Conservation (phyloP, 1,140 invertebrate species). For the Lerema accius region DNA sequence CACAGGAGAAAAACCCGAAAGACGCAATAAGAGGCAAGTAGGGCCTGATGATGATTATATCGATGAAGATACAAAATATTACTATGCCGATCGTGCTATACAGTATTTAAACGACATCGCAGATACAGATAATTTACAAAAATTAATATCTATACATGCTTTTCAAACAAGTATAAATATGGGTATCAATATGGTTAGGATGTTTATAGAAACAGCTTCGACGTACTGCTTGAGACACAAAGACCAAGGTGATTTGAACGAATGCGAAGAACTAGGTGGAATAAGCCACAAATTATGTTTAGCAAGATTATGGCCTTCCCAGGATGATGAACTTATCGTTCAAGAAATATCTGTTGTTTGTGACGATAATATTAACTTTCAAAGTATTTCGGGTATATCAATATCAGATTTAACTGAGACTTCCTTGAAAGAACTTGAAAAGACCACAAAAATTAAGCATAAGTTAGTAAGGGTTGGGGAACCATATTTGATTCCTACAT, state of each 20-base stretch:
- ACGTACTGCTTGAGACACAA: conserved; percentile 60
- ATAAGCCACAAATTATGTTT: conserved; percentile 57
- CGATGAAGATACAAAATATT: conserved; percentile 61
- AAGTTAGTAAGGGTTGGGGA: conserved; percentile 57
- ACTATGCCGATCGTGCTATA: conserved; percentile 60
- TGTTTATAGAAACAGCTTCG: conserved; percentile 67
- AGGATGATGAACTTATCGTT: conserved; percentile 59
- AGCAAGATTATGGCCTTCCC: conserved; percentile 55
- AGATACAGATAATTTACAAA: conserved; percentile 58
- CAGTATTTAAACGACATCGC: conserved; percentile 52
- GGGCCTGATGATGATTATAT: conserved; percentile 51
- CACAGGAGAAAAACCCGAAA: conserved; percentile 3
- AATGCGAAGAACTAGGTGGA: conserved; percentile 63
- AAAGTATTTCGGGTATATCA: conserved; percentile 47
- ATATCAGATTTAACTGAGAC: conserved; percentile 44
- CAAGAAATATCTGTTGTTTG: conserved; percentile 51
- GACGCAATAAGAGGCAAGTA: conserved; percentile 42
- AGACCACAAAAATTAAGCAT: conserved; percentile 44
- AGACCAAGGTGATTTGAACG: conserved; percentile 39
- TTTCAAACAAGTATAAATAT: conserved; percentile 48
- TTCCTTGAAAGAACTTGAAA: conserved; percentile 52
- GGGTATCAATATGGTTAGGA: conserved; percentile 48
- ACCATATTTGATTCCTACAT: conserved; percentile 54
- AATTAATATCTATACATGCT: conserved; percentile 59
- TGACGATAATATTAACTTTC: conserved; percentile 58